Percentiles rank a stretch among this genome's conserved stretches.
These are phyloP conservation scores for Ceyx cyanopectus DNA, from an alignment of 2,113 vertebrate genomes.

Conservation along the genomic window DNA sequence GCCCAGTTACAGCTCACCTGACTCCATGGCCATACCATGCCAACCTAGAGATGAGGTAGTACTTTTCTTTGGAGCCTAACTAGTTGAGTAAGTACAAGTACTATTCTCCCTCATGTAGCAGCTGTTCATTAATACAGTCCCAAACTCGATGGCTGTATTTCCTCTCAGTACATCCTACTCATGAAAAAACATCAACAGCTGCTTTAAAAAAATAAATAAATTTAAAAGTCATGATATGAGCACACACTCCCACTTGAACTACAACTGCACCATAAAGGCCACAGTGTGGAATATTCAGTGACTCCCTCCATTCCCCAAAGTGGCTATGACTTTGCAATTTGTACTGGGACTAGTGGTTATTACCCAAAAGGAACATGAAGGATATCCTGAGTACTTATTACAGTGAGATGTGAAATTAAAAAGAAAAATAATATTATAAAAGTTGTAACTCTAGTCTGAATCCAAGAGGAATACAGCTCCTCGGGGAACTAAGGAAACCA, in stretches of 20 bases:
- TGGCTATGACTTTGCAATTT: not conserved
- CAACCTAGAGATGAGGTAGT: constrained; percentile 59
- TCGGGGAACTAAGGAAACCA: not conserved
- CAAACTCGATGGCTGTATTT: not conserved
- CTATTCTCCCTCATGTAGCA: not conserved
- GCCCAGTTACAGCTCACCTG: not conserved
- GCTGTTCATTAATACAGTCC: not conserved
- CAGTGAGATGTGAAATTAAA: not conserved
- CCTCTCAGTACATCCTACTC: not conserved
- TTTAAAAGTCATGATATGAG: not conserved
- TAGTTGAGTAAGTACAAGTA: not conserved
- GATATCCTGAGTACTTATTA: not conserved
- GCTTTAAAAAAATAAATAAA: not conserved
- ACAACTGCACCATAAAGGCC: not conserved
- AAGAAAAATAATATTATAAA: not conserved
- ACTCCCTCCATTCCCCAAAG: not conserved
- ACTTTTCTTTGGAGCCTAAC: constrained; percentile 56
- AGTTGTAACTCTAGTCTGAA: not conserved
- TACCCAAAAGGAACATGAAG: not conserved
- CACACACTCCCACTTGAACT: not conserved
- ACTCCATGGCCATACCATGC: not conserved
- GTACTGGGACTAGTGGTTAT: not conserved
- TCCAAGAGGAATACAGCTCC: not conserved
- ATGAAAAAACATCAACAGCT: not conserved
- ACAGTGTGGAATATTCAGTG: not conserved